Evolutionary conservation across 2,113 vertebrate genomes (phyloP), one percentile per base, ranked within the genome.

Genomic region (Fulica atra): DNA sequence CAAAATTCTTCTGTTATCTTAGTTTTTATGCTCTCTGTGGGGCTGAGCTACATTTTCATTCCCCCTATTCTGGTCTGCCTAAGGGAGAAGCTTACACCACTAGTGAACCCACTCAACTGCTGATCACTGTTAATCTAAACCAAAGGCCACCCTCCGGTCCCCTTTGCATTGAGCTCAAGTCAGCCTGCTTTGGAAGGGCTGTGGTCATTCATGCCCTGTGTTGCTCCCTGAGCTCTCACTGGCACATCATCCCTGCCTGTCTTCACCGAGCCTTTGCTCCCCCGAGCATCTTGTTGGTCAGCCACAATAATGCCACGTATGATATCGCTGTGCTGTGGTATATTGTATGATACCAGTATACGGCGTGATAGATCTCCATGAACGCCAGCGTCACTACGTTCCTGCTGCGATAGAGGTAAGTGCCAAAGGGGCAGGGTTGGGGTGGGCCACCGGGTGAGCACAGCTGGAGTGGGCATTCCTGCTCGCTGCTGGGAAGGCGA

Each of bases 401-500:
- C 64, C 35, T 85, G 31, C 42, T 79, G n/a, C 36, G 65, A 36
- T n/a, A 20, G 70, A 59, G 26, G 12, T 25, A 8, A 11, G 42
- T 50, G n/a, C 78, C 46, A 18, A 63, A 59, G 33, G 29, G 54
- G 36, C 33, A n/a, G n/a, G 33, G 9, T 7, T 56, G 38, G 4
- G 0, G 9, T 53, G 79, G 33, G 40, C 31, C 51, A 1, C 5
- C 0, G 2, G 57, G 26, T 51, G 29, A 64, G 21, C 0, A 0
- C 24, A 28, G 33, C 17, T 63, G 53, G 56, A 46, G 19, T 7
- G 12, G 53, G 29, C 19, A 13, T 51, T 82, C 23, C 70, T 51
- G 61, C 28, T 83, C 24, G 2, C 51, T 7, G 1, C 40, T 81
- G 64, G 29, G 28, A 65, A 40, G 28, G 20, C 56, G 57, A 61